These are phyloP conservation scores for Polymixis lichenea DNA, from an alignment of 2,888 invertebrate genomes.

Conservation along the genomic window DNA sequence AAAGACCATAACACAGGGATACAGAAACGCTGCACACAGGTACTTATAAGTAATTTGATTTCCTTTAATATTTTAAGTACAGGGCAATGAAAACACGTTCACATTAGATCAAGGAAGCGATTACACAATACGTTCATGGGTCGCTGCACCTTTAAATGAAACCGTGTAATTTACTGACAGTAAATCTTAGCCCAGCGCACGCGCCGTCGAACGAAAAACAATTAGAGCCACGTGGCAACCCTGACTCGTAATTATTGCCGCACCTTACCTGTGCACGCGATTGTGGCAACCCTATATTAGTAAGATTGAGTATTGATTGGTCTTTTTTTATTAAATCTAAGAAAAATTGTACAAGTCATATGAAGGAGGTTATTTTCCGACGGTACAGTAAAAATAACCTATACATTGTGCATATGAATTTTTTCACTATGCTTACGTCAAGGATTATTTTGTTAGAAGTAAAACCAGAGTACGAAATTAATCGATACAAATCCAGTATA, in stretches of 20 bases:
- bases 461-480: not conserved
- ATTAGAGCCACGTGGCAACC: conserved; percentile 84
- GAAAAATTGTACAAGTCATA: not conserved
- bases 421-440: not conserved
- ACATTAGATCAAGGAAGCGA: conserved; percentile 37
- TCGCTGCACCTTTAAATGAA: conserved; percentile 73
- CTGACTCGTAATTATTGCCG: conserved; percentile 73
- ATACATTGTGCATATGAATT: not conserved
- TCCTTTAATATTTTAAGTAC: not conserved
- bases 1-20: not conserved
- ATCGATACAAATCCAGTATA: not conserved
- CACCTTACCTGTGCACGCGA: conserved; percentile 74
- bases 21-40: not conserved
- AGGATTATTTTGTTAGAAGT: not conserved
- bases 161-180: conserved; percentile 80
- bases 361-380: no score
- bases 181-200: conserved; percentile 73
- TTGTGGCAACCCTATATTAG: conserved; percentile 51
- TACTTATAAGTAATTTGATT: not conserved
- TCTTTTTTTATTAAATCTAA: conserved; percentile 1
- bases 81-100: conserved; percentile 21
- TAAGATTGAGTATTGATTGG: conserved; percentile 22
- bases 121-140: conserved; percentile 42
- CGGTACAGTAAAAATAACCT: not conserved
- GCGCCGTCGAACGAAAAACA: conserved; percentile 76